phyloP scores from a whole-genome alignment of 2,888 invertebrate genomes.

The Bursaphelenchus okinawaensis region DNA sequence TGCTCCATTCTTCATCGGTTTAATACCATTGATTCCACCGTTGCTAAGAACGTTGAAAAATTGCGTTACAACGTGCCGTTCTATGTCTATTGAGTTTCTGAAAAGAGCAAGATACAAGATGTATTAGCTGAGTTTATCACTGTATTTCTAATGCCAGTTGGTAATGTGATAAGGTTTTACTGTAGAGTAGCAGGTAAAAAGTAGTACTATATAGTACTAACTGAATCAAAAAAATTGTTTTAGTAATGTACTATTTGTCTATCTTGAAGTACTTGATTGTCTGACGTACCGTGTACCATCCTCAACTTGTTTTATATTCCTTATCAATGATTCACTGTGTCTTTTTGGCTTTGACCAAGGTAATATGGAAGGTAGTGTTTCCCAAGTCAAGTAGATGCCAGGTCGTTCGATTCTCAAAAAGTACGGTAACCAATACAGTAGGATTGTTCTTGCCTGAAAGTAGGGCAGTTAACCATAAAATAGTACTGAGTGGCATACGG shows the following conservation, averaged over 20 bases:
- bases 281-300: slow-evolving; percentile 30
- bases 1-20: slow-evolving; percentile 7
- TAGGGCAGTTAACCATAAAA: neutral
- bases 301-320: slow-evolving; percentile 53
- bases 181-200: no score
- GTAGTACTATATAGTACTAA: no score
- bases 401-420: slow-evolving; percentile 55
- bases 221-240: no score
- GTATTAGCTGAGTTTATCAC: neutral
- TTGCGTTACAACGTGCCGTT: slow-evolving; percentile 40
- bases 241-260: no score
- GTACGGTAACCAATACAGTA: slow-evolving; percentile 57
- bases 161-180: neutral
- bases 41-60: slow-evolving; percentile 27
- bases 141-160: neutral
- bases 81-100: slow-evolving; percentile 44
- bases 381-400: slow-evolving; percentile 44
- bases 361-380: slow-evolving; percentile 47
- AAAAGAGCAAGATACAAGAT: neutral
- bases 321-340: slow-evolving; percentile 52
- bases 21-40: slow-evolving; percentile 17
- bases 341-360: slow-evolving; percentile 46
- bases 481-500: no score
- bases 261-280: no score
- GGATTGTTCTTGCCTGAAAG: slow-evolving; percentile 46